phyloP scores from a whole-genome alignment of 2,113 vertebrate genomes.

The Oenanthe oenanthe region DNA sequence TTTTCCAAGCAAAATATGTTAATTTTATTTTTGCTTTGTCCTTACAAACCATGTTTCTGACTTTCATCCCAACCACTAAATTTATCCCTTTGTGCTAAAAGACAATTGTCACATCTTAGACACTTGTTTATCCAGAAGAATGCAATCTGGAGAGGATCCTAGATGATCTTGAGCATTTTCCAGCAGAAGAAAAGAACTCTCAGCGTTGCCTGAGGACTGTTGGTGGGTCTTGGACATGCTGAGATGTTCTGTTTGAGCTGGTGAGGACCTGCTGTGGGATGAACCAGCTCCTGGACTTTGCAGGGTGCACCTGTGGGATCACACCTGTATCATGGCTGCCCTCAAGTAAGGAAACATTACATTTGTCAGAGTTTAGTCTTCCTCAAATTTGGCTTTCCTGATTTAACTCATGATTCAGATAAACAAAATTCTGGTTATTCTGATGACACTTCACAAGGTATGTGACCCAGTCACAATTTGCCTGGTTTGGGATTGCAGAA shows the following conservation, averaged over 20 bases:
- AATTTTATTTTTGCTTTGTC: neutral
- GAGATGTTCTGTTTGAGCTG: neutral
- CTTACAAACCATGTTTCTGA: neutral
- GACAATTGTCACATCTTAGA: neutral
- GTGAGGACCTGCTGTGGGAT: neutral
- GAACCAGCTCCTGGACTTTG: neutral
- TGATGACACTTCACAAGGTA: neutral
- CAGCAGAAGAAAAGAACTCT: neutral
- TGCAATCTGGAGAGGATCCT: neutral
- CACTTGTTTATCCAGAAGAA: neutral
- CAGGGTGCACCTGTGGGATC: neutral
- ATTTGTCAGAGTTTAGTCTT: neutral
- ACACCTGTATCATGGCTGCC: neutral
- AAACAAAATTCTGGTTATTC: neutral
- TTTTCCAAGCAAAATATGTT: neutral
- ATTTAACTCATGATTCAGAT: neutral
- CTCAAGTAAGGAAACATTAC: neutral
- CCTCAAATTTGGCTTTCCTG: neutral
- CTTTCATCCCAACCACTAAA: neutral
- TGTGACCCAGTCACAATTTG: neutral
- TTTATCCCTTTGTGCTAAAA: neutral
- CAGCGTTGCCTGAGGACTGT: neutral
- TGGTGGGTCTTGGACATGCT: rapidly evolving
- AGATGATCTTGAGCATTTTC: neutral
- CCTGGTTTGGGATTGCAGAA: neutral